Evolutionary conservation across 2,797 vertebrate genomes (phyloP).

Genomic region (Falco berigora): DNA sequence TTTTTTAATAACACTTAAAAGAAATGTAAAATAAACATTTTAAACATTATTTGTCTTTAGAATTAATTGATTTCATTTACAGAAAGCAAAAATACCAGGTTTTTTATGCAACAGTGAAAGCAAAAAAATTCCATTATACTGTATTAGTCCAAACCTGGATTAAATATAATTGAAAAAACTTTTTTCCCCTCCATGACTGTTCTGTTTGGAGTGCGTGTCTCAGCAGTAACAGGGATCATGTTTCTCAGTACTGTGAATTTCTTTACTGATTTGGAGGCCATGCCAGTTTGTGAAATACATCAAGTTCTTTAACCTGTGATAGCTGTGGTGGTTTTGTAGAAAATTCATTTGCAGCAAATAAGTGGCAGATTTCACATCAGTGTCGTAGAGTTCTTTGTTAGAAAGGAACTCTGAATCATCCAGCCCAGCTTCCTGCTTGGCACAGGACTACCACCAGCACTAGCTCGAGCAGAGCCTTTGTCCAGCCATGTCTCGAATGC

Average conservation of each 20-base stretch:
- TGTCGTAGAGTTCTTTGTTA: not conserved
- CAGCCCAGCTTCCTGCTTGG: not conserved
- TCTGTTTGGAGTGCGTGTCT: not conserved
- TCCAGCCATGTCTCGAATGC: accelerated
- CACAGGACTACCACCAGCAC: not conserved
- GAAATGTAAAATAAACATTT: too few relatives aligned
- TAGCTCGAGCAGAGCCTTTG: not conserved
- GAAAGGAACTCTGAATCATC: not conserved
- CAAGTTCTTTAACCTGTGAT: not conserved
- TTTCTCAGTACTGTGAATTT: not conserved
- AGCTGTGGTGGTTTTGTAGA: not conserved
- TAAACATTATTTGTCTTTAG: not conserved
- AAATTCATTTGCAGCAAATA: not conserved
- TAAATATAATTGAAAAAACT: not conserved
- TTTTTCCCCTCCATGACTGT: not conserved
- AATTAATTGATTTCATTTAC: not conserved
- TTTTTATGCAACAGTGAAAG: not conserved
- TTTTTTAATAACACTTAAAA: not conserved
- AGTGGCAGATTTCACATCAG: not conserved
- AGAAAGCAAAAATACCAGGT: not conserved
- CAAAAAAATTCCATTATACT: not conserved
- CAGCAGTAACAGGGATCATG: not conserved
- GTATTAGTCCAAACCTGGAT: not conserved
- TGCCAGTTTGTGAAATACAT: not conserved
- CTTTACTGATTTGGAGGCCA: not conserved